Percentiles rank a stretch among this genome's conserved stretches.
phyloP scores from a whole-genome alignment of 1,140 invertebrate species.

The Frieseomelitta varia region DNA sequence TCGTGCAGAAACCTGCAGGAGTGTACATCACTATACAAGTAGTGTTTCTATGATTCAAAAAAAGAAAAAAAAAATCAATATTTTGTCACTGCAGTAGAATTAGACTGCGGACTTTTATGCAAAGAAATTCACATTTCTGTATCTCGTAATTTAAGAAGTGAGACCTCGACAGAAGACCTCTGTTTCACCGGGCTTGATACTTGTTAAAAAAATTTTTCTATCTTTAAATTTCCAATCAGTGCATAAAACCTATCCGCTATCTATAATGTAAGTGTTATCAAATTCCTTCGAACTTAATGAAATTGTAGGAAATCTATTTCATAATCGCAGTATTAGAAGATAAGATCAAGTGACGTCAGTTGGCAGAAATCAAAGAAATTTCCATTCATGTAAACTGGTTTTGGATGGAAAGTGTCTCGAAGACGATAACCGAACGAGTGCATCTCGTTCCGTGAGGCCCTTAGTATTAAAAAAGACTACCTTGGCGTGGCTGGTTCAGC shows the following conservation, averaged over 20 bases:
- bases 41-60: not conserved
- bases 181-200: too few species aligned
- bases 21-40: too few species aligned
- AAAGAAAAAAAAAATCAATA: not conserved
- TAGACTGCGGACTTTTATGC: too few species aligned
- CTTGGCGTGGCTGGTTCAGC: slow-evolving; percentile 26
- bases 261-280: not conserved
- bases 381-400: too few species aligned
- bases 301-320: not conserved
- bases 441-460: slow-evolving; percentile 1
- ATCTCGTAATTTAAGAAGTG: too few species aligned
- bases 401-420: not conserved
- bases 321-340: not conserved
- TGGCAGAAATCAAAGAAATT: too few species aligned
- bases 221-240: too few species aligned
- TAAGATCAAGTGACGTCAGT: not conserved
- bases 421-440: not conserved
- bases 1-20: too few species aligned
- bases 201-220: too few species aligned
- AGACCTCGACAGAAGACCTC: too few species aligned
- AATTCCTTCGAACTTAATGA: not conserved
- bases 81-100: not conserved
- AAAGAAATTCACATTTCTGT: too few species aligned
- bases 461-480: slow-evolving; percentile 35
- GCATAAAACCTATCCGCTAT: too few species aligned